These are phyloP conservation scores for Dolichallabes microphthalmus DNA, from an alignment of 2,113 vertebrate genomes.

Conservation along the genomic window DNA sequence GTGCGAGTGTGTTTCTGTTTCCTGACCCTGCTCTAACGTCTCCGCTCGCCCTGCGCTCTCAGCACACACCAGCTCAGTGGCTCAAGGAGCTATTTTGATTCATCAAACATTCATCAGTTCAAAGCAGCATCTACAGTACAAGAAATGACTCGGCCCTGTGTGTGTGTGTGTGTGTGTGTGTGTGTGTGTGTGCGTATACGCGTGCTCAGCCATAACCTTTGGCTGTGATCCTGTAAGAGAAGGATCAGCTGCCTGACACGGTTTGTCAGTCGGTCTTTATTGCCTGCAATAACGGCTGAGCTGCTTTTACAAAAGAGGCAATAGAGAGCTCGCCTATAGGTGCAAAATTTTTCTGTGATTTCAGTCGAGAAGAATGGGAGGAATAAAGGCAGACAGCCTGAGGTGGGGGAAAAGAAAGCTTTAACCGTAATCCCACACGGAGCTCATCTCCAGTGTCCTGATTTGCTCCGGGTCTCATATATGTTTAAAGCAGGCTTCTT, in stretches of 20 bases:
- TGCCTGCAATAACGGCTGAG: slow-evolving; percentile 5
- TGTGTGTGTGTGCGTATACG: background rate
- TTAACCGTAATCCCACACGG: slow-evolving; percentile 62
- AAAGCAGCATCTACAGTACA: slow-evolving; percentile 52
- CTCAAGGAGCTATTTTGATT: slow-evolving; percentile 65
- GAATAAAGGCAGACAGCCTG: slow-evolving; percentile 48
- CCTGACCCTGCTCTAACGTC: background rate
- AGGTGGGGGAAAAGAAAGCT: slow-evolving; percentile 42
- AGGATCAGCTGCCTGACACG: background rate
- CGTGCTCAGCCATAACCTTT: slow-evolving; percentile 35
- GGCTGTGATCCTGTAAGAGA: slow-evolving; percentile 38
- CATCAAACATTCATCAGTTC: slow-evolving; percentile 73
- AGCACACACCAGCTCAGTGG: slow-evolving; percentile 58
- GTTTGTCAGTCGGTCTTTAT: slow-evolving; percentile 8
- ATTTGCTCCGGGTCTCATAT: slow-evolving; percentile 68
- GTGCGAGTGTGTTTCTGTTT: background rate
- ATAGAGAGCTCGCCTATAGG: slow-evolving; percentile 5
- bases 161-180: background rate
- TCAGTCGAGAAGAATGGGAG: slow-evolving; percentile 19
- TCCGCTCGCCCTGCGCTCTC: slow-evolving; percentile 31
- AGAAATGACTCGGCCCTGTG: slow-evolving; percentile 24
- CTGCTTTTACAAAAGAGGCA: background rate
- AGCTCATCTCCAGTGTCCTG: slow-evolving; percentile 55
- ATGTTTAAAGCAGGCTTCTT: slow-evolving; percentile 68
- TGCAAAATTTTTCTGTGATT: background rate